phyloP scores from a whole-genome alignment of 2,888 invertebrate species.

The Scaptomyza flava region DNA sequence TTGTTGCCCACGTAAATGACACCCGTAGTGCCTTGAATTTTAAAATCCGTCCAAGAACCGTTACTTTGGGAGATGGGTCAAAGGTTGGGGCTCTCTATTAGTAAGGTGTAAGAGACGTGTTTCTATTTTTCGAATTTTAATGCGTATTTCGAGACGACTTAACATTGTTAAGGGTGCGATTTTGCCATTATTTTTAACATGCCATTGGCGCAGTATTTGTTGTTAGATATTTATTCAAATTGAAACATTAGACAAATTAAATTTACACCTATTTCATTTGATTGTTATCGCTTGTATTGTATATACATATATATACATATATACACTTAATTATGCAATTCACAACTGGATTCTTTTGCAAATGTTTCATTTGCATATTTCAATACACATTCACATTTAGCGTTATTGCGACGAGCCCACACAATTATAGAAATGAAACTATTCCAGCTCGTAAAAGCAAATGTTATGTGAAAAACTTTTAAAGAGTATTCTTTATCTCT shows the following conservation, averaged over 20 bases:
- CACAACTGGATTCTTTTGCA: not conserved
- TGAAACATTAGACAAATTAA: conserved; percentile 84
- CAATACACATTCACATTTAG: conserved; percentile 60
- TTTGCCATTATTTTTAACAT: conserved; percentile 57
- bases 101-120: conserved; percentile 67
- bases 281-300: conserved; percentile 75
- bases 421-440: conserved; percentile 43
- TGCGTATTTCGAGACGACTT: conserved; percentile 20
- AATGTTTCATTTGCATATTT: conserved; percentile 65
- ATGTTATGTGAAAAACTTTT: not conserved
- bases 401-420: conserved; percentile 53
- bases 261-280: conserved; percentile 82
- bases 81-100: conserved; percentile 1
- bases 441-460: conserved; percentile 29
- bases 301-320: not conserved
- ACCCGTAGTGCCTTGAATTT: conserved; percentile 80
- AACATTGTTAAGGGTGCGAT: conserved; percentile 47
- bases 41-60: conserved; percentile 57
- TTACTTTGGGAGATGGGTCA: not conserved
- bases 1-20: conserved; percentile 70
- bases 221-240: conserved; percentile 80
- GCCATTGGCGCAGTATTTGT: conserved; percentile 40
- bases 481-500: too few relatives aligned
- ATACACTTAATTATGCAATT: conserved; percentile 53
- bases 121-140: conserved; percentile 57